These are phyloP conservation scores for Pyxicephalus adspersus DNA, from an alignment of 2,113 vertebrate genomes.

Conservation along the genomic window DNA sequence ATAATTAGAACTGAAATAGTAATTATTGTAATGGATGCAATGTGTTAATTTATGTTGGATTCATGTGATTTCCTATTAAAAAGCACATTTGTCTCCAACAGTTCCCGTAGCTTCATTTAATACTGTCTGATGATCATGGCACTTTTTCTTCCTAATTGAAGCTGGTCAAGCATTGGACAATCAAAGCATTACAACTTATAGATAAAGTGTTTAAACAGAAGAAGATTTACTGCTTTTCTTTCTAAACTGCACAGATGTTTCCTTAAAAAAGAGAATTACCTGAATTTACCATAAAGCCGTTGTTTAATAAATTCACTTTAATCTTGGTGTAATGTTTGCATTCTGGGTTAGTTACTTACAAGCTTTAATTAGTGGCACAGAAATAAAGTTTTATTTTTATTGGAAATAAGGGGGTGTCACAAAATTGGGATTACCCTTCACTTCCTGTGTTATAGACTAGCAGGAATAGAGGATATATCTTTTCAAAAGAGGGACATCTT, in stretches of 20 bases:
- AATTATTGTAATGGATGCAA: slow-evolving; percentile 29
- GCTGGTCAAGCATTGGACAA: slow-evolving; percentile 14
- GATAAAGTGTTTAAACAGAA: not conserved
- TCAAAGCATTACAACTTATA: slow-evolving; percentile 37
- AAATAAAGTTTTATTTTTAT: no score
- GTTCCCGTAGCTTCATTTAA: slow-evolving; percentile 32
- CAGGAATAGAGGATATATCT: no score
- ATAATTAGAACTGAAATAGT: slow-evolving; percentile 27
- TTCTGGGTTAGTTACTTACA: no score
- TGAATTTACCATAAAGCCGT: not conserved
- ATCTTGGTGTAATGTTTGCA: no score
- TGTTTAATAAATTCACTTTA: no score
- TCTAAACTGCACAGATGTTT: not conserved
- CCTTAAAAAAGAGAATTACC: not conserved
- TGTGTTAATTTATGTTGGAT: slow-evolving; percentile 20
- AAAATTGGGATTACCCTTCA: no score
- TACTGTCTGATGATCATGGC: not conserved
- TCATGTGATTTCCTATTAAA: slow-evolving; percentile 37
- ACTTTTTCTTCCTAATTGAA: slow-evolving; percentile 34
- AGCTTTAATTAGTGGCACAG: no score
- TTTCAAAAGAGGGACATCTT: no score
- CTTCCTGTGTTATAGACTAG: no score
- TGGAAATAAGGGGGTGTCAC: no score
- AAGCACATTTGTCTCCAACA: slow-evolving; percentile 21
- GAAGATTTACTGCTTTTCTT: not conserved